Base-by-base conservation (phyloP, 1,140 invertebrate genomes). In the Mycetomoellerius zeteki region DNA sequence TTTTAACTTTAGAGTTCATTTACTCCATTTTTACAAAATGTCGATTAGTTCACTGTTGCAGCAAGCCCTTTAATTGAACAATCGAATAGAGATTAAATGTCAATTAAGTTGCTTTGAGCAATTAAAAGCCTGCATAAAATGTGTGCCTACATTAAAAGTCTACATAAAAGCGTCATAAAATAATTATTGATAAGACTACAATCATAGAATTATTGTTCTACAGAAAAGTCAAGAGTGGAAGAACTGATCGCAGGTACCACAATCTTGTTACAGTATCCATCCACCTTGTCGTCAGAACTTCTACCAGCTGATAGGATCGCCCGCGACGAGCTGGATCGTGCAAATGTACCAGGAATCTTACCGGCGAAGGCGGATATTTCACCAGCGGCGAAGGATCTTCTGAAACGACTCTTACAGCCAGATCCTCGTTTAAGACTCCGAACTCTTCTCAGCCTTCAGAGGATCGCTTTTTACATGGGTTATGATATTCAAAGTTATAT, bases 381-480 rank as follows among this genome's bases (percentile, higher is more conserved):
- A 3, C 54, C 86, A 0, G 89, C 93, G 10, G 93, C 94, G 8
- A 90, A 88, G 47, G 95, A 96, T 93, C 91, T 96, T 52, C 77
- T 96, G n/a, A 92, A 91, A 85, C 92, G 95, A 75, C 93, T 96
- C 7, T 89, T 96, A 6, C 93, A 95, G 75, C 92, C 93, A 0
- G 94, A 96, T 62, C 95, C 95, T 5, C 85, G 88, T 65, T 71
- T 92, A 30, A 92, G 96, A 71, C 90, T 96, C 8, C 93, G 93
- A 80, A 94, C 94, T 8, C 86, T 96, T 5, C 87, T 94, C 3
- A 90, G 90, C 3, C 91, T 96, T 43, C 94, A 96, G 87, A 92
- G 93, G 72, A 95, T 95, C 67, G 94, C 95, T n/a, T 96, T 96
- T 90, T 96, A 94, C 89, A 94, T 95, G 93, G 94, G 94, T 27